Conservation (phyloP, 2,113 vertebrate genomes). For the Syrmaticus mikado region DNA sequence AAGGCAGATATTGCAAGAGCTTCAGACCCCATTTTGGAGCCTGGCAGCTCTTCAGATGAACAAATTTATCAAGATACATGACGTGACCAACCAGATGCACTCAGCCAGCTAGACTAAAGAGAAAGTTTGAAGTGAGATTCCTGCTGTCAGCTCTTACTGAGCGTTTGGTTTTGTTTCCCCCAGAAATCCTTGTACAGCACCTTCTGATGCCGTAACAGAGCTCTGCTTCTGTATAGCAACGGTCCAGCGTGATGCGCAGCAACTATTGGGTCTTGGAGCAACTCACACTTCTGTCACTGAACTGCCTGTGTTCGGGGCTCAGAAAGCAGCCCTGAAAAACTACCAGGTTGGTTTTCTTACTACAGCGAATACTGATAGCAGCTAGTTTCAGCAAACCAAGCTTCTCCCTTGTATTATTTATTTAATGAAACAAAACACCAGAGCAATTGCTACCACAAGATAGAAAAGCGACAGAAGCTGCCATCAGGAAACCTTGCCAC, state of each 20-base stretch:
- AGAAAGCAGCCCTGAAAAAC: background rate
- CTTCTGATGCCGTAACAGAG: background rate
- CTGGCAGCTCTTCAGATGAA: background rate
- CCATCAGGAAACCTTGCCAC: background rate
- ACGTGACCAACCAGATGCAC: background rate
- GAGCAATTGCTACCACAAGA: background rate
- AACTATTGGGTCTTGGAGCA: background rate
- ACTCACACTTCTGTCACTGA: background rate
- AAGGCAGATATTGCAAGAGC: background rate
- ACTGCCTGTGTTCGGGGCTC: background rate
- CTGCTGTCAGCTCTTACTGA: background rate
- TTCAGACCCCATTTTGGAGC: background rate
- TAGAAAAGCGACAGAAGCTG: background rate
- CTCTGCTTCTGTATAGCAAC: background rate
- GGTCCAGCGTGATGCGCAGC: background rate
- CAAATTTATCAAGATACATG: background rate
- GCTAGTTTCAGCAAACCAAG: background rate
- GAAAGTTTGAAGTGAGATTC: conserved; percentile 17
- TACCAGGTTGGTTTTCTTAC: background rate
- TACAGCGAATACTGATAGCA: background rate
- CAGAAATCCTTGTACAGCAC: background rate
- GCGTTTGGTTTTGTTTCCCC: background rate
- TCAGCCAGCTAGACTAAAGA: background rate
- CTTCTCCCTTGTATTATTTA: background rate
- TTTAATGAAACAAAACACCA: background rate